These are phyloP conservation scores for Adelphocoris suturalis DNA, from an alignment of 2,888 invertebrate genomes.

Conservation along the genomic window DNA sequence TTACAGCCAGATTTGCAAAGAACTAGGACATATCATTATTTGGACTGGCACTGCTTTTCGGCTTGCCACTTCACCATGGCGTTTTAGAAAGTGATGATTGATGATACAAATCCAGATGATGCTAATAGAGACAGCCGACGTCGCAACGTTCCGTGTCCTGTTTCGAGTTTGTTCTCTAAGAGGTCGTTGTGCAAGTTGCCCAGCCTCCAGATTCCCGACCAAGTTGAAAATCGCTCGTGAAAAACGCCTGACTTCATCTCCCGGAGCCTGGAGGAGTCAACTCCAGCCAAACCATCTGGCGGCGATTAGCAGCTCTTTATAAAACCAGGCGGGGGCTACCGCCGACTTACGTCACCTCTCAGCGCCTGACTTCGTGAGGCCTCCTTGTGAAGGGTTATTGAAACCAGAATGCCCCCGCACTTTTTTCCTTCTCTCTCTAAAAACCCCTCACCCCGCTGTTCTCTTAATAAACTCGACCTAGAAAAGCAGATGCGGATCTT, in stretches of 20 bases:
- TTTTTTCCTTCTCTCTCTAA: conserved; percentile 14
- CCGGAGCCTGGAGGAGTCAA: background rate
- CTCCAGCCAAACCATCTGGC: conserved; percentile 43
- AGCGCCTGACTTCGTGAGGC: conserved; percentile 32
- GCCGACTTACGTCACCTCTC: conserved; percentile 33
- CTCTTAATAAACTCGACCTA: conserved; percentile 31
- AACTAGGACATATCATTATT: too few species aligned
- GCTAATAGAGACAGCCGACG: too few species aligned
- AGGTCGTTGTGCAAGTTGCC: conserved; percentile 22
- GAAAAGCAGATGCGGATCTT: conserved; percentile 32
- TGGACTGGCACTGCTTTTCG: too few species aligned
- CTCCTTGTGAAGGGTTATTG: conserved; percentile 42
- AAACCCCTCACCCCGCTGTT: background rate
- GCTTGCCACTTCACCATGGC: too few species aligned
- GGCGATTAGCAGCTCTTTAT: conserved; percentile 7
- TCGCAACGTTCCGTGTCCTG: background rate
- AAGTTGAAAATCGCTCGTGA: background rate
- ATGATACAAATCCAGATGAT: too few species aligned
- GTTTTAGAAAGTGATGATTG: too few species aligned
- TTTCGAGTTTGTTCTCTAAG: background rate
- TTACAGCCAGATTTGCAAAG: too few species aligned
- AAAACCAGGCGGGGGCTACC: background rate
- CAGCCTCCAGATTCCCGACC: background rate
- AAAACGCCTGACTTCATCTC: background rate
- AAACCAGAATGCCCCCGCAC: conserved; percentile 39